Percentiles rank a stretch among this genome's conserved stretches.
phyloP scores from a whole-genome alignment of 2,113 vertebrate genomes.

The Sula dactylatra region DNA sequence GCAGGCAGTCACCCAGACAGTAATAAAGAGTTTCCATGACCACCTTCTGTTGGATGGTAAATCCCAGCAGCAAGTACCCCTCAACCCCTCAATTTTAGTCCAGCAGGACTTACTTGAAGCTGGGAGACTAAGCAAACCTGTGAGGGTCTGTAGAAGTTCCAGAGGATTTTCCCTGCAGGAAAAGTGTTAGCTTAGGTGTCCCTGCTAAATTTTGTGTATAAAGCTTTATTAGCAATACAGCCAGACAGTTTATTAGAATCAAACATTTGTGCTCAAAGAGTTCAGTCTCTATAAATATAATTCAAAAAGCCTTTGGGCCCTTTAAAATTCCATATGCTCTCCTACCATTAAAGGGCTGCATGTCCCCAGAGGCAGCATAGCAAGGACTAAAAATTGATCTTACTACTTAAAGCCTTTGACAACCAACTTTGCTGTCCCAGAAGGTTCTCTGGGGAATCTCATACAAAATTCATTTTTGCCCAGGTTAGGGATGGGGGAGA shows the following conservation, averaged over 20 bases:
- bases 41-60: not conserved
- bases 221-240: not conserved
- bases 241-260: not conserved
- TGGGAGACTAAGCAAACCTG: not conserved
- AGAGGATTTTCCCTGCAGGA: not conserved
- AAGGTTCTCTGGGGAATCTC: not conserved
- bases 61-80: not conserved
- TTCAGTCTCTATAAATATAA: not conserved
- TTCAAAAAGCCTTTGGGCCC: not conserved
- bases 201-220: not conserved
- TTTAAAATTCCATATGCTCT: constrained; percentile 7
- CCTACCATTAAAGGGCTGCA: not conserved
- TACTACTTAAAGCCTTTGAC: not conserved
- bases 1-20: not conserved
- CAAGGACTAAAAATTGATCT: not conserved
- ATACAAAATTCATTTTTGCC: not conserved
- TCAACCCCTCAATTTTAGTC: not conserved
- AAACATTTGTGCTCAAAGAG: not conserved
- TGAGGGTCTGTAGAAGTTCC: not conserved
- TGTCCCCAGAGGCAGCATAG: not conserved
- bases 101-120: not conserved
- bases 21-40: not conserved
- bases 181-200: not conserved
- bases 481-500: not conserved
- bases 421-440: not conserved